phyloP scores from a whole-genome alignment of 2,888 invertebrate species.

The Lasioglossum villosulum region DNA sequence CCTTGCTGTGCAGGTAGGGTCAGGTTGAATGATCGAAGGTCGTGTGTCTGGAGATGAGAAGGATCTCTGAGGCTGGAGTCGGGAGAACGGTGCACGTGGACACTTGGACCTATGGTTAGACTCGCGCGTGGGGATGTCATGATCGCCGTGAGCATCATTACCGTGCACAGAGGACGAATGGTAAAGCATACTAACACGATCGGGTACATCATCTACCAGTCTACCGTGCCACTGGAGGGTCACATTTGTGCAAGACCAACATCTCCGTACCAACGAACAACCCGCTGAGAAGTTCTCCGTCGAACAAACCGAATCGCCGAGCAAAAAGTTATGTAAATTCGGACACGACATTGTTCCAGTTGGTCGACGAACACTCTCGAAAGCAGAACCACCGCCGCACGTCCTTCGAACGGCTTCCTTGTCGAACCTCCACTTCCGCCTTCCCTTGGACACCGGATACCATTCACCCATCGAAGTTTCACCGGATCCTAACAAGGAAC shows the following conservation, averaged over 20 bases:
- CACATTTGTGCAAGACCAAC: constrained; percentile 35
- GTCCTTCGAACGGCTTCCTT: neutral
- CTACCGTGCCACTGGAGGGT: constrained; percentile 36
- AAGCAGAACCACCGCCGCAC: neutral
- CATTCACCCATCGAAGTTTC: neutral
- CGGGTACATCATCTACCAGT: constrained; percentile 35
- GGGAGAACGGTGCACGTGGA: constrained; percentile 61
- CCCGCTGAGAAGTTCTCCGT: neutral
- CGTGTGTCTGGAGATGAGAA: constrained; percentile 83
- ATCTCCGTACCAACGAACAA: constrained; percentile 22
- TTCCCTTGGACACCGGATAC: neutral
- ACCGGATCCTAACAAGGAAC: neutral
- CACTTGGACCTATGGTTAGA: constrained; percentile 57
- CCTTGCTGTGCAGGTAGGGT: constrained; percentile 87
- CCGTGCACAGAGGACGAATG: constrained; percentile 32
- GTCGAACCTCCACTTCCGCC: constrained; percentile 39
- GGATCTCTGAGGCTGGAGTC: constrained; percentile 81
- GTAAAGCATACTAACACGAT: constrained; percentile 50
- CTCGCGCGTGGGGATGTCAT: constrained; percentile 68
- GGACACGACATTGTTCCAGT: constrained; percentile 39
- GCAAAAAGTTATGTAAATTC: constrained; percentile 9
- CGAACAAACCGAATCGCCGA: neutral
- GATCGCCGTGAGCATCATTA: constrained; percentile 56
- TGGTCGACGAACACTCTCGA: neutral
- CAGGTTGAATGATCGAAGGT: constrained; percentile 84